These are phyloP conservation scores for Leptoteleia sp. DNA, from an alignment of 1,140 invertebrate genomes.

Conservation along the genomic window DNA sequence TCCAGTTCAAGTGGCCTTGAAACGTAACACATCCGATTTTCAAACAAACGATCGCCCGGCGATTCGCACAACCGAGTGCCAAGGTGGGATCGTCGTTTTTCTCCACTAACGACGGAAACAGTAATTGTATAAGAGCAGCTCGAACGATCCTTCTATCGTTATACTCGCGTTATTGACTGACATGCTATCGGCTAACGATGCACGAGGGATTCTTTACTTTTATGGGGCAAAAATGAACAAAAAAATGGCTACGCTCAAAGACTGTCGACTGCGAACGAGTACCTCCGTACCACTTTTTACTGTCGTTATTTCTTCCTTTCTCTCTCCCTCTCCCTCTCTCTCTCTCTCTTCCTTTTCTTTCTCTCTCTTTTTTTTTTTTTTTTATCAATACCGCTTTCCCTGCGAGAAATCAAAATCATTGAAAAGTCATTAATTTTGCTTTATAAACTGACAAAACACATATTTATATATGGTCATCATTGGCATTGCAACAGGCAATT, in stretches of 20 bases:
- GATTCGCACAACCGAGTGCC: conserved; percentile 62
- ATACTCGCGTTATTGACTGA: conserved; percentile 64
- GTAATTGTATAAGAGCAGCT: conserved; percentile 65
- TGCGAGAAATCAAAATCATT: conserved; percentile 52
- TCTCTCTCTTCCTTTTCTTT: no score
- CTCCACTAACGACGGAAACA: conserved; percentile 60
- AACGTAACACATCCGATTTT: conserved; percentile 63
- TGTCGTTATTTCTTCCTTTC: no score
- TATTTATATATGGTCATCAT: conserved; percentile 52
- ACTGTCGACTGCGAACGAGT: conserved; percentile 29
- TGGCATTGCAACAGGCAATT: conserved; percentile 14
- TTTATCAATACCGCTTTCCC: conserved; percentile 29
- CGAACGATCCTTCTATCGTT: conserved; percentile 62
- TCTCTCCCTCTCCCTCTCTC: no score
- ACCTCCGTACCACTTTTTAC: conserved; percentile 47
- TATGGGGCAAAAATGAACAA: conserved; percentile 58
- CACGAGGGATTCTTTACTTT: conserved; percentile 63
- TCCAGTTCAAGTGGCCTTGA: conserved; percentile 38
- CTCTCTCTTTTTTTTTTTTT: conserved; percentile 22
- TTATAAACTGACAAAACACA: conserved; percentile 30
- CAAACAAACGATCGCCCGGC: conserved; percentile 61
- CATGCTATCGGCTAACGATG: conserved; percentile 64
- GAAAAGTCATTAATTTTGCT: conserved; percentile 51
- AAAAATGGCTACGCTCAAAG: conserved; percentile 44
- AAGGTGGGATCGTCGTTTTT: conserved; percentile 62